Percentiles rank a stretch among this genome's conserved stretches.
These are phyloP conservation scores for Drosophila sordidapex DNA, from an alignment of 2,888 invertebrate genomes.

Conservation along the genomic window DNA sequence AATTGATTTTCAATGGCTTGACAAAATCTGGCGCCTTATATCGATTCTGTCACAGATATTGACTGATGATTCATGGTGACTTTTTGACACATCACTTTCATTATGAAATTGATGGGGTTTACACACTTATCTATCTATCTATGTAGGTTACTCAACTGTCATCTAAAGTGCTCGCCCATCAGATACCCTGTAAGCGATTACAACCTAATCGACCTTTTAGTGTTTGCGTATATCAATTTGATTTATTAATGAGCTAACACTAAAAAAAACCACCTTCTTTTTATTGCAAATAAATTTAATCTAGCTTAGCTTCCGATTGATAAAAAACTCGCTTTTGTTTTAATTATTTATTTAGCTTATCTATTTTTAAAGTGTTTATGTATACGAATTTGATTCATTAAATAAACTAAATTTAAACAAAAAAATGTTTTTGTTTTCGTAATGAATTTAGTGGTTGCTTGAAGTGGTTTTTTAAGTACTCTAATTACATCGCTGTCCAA, in stretches of 20 bases:
- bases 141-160: constrained; percentile 22
- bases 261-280: background rate
- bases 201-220: background rate
- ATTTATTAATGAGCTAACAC: constrained; percentile 1
- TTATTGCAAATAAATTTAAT: constrained; percentile 3
- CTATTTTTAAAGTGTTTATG: background rate
- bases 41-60: constrained; percentile 37
- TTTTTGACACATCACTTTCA: constrained; percentile 44
- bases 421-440: background rate
- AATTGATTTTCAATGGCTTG: constrained; percentile 41
- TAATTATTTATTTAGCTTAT: background rate
- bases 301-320: background rate
- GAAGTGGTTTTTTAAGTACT: background rate
- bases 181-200: constrained; percentile 24
- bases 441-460: background rate
- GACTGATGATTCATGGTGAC: constrained; percentile 48
- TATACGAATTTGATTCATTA: background rate
- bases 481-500: background rate
- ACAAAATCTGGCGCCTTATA: constrained; percentile 43
- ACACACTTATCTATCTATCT: constrained; percentile 25
- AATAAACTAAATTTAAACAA: background rate
- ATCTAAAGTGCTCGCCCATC: background rate
- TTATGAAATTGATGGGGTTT: constrained; percentile 45
- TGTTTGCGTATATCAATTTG: background rate
- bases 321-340: background rate